These are phyloP conservation scores for Lordiphosa mommai DNA, from an alignment of 1,140 invertebrate species.

Conservation along the genomic window DNA sequence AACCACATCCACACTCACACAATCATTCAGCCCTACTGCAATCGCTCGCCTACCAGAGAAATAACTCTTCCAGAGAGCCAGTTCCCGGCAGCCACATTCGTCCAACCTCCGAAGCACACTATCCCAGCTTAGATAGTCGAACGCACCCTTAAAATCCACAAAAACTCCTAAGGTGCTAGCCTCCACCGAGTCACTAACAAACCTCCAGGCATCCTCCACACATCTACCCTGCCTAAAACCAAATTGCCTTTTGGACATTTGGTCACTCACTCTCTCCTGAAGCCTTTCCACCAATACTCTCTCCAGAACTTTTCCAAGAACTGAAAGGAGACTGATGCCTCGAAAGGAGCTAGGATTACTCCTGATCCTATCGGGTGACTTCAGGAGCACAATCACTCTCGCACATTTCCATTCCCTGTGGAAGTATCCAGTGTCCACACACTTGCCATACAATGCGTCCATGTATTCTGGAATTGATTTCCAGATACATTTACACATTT, in stretches of 20 bases:
- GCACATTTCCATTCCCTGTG: background rate
- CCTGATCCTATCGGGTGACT: slow-evolving; percentile 13
- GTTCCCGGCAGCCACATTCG: too few species aligned
- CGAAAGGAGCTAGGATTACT: slow-evolving; percentile 6
- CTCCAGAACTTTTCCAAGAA: background rate
- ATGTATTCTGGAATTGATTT: background rate
- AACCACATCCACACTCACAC: slow-evolving; percentile 6
- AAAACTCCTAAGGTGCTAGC: too few species aligned
- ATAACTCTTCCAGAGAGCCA: too few species aligned
- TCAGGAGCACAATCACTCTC: slow-evolving; percentile 12
- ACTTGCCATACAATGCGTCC: background rate
- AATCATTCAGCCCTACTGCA: too few species aligned
- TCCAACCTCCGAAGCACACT: too few species aligned
- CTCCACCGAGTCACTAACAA: too few species aligned
- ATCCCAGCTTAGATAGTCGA: too few species aligned
- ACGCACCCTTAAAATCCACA: too few species aligned
- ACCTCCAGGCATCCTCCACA: too few species aligned
- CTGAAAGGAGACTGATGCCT: slow-evolving; percentile 19
- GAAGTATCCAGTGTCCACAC: background rate
- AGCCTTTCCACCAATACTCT: background rate
- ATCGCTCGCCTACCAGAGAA: too few species aligned
- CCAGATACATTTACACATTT: too few species aligned
- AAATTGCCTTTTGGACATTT: background rate
- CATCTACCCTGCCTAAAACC: slow-evolving; percentile 4
- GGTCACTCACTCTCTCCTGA: background rate